These are phyloP conservation scores for Fragum fragum DNA, from an alignment of 2,888 invertebrate genomes.

Conservation along the genomic window DNA sequence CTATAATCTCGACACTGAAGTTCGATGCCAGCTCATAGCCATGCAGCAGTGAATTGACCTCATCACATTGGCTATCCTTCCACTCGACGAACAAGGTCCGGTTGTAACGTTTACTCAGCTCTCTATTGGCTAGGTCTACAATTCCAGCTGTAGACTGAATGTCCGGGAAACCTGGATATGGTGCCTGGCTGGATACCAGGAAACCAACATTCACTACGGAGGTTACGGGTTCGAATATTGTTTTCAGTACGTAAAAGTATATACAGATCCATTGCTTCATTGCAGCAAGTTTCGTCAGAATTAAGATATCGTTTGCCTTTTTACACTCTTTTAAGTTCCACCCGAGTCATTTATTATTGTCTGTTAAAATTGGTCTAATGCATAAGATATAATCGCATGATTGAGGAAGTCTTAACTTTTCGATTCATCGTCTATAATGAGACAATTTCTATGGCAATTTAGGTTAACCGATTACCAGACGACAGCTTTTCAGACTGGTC, in stretches of 20 bases:
- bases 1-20: slow-evolving; percentile 56
- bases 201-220: slow-evolving; percentile 38
- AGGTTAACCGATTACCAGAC: background rate
- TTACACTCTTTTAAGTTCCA: too few relatives aligned
- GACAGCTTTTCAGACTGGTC: background rate
- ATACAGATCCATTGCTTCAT: slow-evolving; percentile 8
- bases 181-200: slow-evolving; percentile 44
- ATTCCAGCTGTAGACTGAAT: slow-evolving; percentile 53
- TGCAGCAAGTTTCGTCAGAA: background rate
- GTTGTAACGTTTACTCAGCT: slow-evolving; percentile 29
- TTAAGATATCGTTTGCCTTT: too few relatives aligned
- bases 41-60: slow-evolving; percentile 57
- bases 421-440: too few relatives aligned
- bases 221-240: slow-evolving; percentile 4
- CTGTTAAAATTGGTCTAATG: too few relatives aligned
- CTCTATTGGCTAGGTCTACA: slow-evolving; percentile 45
- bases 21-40: slow-evolving; percentile 56
- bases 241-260: background rate
- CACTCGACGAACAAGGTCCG: slow-evolving; percentile 32
- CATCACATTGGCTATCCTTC: slow-evolving; percentile 61
- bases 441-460: too few relatives aligned
- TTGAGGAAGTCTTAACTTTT: too few relatives aligned
- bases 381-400: too few relatives aligned
- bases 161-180: slow-evolving; percentile 49
- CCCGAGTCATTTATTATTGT: too few relatives aligned